A percentile compares a stretch with the other conserved stretches of the same genome.
Conservation (phyloP, 1,140 invertebrate species). For the Drosophila takahashii region DNA sequence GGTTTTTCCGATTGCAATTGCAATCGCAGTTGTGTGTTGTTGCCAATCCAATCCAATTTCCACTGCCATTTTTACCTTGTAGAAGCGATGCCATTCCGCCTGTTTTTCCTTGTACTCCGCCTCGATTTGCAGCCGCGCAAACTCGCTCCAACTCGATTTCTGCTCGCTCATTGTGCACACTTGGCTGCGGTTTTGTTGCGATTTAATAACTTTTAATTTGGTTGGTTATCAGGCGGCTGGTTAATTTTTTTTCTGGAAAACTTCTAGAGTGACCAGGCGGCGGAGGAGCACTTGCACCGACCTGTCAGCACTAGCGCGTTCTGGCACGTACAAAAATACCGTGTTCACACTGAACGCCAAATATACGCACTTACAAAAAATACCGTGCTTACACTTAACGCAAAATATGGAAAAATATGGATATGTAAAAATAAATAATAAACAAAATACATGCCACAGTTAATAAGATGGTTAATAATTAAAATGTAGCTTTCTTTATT, state of each 20-base stretch:
- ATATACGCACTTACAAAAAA: not conserved
- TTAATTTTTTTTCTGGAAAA: constrained; percentile 18
- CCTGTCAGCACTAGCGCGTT: not conserved
- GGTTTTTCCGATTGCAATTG: constrained; percentile 18
- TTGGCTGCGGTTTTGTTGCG: constrained; percentile 31
- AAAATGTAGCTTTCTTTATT: too few species aligned
- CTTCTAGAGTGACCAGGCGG: constrained; percentile 1
- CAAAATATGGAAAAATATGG: too few species aligned
- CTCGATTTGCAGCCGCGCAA: constrained; percentile 85
- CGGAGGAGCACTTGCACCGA: not conserved
- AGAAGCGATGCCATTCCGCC: constrained; percentile 87
- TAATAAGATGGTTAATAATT: too few species aligned
- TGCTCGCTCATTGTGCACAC: constrained; percentile 68
- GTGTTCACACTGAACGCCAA: not conserved
- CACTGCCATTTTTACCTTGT: constrained; percentile 86
- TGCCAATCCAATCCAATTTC: not conserved
- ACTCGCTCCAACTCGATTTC: constrained; percentile 25
- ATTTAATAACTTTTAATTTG: constrained; percentile 61
- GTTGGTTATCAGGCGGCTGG: constrained; percentile 40
- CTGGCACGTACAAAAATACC: not conserved
- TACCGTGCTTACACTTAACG: not conserved
- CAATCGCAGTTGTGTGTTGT: constrained; percentile 25
- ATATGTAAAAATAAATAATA: too few species aligned
- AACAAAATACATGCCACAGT: too few species aligned
- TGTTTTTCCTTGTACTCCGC: constrained; percentile 88